phyloP scores from a whole-genome alignment of 2,888 invertebrate genomes.

The Sinelater perroti region DNA sequence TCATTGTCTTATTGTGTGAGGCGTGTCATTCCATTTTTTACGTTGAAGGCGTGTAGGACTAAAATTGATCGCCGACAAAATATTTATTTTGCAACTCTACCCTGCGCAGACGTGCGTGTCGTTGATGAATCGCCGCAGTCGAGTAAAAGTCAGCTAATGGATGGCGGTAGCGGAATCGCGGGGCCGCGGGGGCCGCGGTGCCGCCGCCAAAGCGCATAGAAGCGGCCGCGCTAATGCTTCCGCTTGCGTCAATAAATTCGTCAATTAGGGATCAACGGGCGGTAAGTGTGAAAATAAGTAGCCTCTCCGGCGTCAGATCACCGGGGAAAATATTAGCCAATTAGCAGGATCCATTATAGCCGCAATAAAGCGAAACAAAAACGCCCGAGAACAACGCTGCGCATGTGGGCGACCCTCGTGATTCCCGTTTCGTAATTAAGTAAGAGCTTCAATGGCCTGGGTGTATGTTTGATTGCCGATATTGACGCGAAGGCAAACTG shows the following conservation, averaged over 20 bases:
- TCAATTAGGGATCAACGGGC: slow-evolving; percentile 1
- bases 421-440: slow-evolving; percentile 12
- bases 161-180: too few species aligned
- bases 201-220: too few species aligned
- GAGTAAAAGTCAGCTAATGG: too few species aligned
- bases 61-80: slow-evolving; percentile 12
- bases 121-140: too few species aligned
- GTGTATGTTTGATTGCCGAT: background rate
- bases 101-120: too few species aligned
- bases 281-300: slow-evolving; percentile 17
- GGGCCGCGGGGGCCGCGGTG: too few species aligned
- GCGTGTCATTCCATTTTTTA: slow-evolving; percentile 22
- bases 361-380: slow-evolving; percentile 14
- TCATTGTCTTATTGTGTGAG: slow-evolving; percentile 19
- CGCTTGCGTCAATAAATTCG: slow-evolving; percentile 8
- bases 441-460: too few species aligned
- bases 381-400: slow-evolving; percentile 11
- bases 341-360: slow-evolving; percentile 20
- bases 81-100: slow-evolving; percentile 1
- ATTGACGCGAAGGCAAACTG: too few species aligned
- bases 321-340: slow-evolving; percentile 16
- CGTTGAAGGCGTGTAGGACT: slow-evolving; percentile 11
- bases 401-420: slow-evolving; percentile 15
- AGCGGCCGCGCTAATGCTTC: too few species aligned
- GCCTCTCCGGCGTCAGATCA: slow-evolving; percentile 9